phyloP scores from a whole-genome alignment of 2,113 vertebrate genomes.

The Seriola dumerili region DNA sequence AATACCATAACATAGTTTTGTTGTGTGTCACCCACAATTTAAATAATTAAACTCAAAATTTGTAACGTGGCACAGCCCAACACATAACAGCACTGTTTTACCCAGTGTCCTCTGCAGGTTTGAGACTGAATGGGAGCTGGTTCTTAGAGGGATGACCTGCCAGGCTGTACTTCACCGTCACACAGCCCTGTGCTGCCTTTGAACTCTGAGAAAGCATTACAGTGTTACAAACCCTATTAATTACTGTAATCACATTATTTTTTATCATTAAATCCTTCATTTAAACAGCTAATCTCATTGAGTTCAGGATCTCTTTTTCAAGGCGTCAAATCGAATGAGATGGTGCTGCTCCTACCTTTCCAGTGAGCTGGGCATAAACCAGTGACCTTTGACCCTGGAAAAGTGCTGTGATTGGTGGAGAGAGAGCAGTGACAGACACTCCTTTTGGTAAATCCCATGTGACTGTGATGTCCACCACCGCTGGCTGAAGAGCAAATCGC shows the following conservation, averaged over 20 bases:
- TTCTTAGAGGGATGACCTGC: conserved; percentile 67
- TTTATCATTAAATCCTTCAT: too few species aligned
- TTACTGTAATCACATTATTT: too few species aligned
- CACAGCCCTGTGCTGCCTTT: conserved; percentile 61
- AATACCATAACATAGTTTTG: too few species aligned
- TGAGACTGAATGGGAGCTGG: conserved; percentile 72
- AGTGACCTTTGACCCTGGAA: conserved; percentile 83
- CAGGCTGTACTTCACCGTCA: conserved; percentile 78
- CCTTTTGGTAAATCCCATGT: conserved; percentile 77
- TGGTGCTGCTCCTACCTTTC: conserved; percentile 66
- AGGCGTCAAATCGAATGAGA: too few species aligned
- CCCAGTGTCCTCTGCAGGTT: conserved; percentile 69
- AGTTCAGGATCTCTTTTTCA: too few species aligned
- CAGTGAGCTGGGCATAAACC: conserved; percentile 79
- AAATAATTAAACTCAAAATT: background rate
- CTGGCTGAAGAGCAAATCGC: conserved; percentile 77
- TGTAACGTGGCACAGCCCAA: background rate
- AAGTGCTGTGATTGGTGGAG: conserved; percentile 74
- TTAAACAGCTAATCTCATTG: too few species aligned
- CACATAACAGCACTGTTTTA: conserved; percentile 39
- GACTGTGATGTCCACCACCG: conserved; percentile 74
- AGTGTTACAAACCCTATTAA: background rate
- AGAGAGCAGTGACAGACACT: conserved; percentile 72
- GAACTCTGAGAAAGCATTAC: conserved; percentile 51
- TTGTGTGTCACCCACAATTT: too few species aligned